A percentile compares a stretch with the other conserved stretches of the same genome.
These are phyloP conservation scores for Drosophila bunnanda DNA, from an alignment of 2,888 invertebrate genomes.

Conservation along the genomic window DNA sequence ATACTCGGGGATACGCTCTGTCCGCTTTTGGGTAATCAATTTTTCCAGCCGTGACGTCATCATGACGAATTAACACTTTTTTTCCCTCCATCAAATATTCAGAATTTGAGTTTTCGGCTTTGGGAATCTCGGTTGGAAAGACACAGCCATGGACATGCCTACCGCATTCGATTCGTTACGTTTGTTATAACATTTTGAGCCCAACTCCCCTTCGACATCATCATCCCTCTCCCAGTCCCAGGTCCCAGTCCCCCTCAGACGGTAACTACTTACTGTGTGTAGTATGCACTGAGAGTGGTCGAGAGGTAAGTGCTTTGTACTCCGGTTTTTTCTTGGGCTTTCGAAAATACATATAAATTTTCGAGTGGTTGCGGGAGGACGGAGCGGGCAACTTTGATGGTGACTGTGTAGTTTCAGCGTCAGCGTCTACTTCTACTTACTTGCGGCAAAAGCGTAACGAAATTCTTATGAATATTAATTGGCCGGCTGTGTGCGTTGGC, in stretches of 20 bases:
- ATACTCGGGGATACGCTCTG: constrained; percentile 68
- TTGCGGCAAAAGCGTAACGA: constrained; percentile 69
- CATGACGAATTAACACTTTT: constrained; percentile 83
- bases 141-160: constrained; percentile 44
- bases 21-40: constrained; percentile 81
- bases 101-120: constrained; percentile 36
- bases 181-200: constrained; percentile 71
- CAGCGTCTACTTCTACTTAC: constrained; percentile 38
- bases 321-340: constrained; percentile 43
- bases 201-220: constrained; percentile 35
- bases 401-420: constrained; percentile 46
- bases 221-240: constrained; percentile 1
- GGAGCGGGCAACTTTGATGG: constrained; percentile 33
- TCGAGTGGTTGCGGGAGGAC: constrained; percentile 32
- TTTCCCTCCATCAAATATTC: constrained; percentile 58
- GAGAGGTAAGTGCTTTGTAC: constrained; percentile 72
- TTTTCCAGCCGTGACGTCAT: constrained; percentile 83
- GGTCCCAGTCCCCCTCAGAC: background rate
- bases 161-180: constrained; percentile 75
- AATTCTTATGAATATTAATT: constrained; percentile 81
- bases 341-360: constrained; percentile 9
- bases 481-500: constrained; percentile 68
- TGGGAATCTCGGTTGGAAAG: constrained; percentile 43
- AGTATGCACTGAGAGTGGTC: constrained; percentile 44
- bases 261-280: constrained; percentile 16